Conservation (phyloP, 2,797 vertebrate species). For the Xyrichtys novacula region DNA sequence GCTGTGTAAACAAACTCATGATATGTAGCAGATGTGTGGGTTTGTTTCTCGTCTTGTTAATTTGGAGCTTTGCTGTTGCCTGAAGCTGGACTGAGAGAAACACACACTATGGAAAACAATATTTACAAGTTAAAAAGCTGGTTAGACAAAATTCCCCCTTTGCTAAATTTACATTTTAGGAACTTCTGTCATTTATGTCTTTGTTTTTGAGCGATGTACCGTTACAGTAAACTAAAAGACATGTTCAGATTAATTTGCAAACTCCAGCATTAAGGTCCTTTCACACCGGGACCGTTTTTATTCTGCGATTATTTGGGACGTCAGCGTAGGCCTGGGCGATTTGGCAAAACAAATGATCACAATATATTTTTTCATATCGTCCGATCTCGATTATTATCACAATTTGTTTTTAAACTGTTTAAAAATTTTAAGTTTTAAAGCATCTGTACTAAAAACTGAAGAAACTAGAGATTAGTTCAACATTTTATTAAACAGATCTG, state of each 20-base stretch:
- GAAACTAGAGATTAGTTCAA: no score
- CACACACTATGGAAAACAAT: conserved; percentile 1
- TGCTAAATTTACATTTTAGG: neutral
- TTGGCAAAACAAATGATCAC: no score
- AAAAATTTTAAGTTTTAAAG: no score
- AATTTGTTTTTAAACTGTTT: no score
- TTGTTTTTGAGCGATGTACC: conserved; percentile 1
- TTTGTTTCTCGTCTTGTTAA: conserved; percentile 32
- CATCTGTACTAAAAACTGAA: no score
- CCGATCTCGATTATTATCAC: no score
- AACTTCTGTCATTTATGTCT: neutral
- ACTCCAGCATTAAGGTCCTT: no score
- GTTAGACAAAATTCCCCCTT: neutral
- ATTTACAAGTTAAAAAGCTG: neutral
- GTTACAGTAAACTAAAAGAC: neutral
- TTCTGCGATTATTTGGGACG: no score
- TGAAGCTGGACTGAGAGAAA: conserved; percentile 13
- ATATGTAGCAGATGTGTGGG: conserved; percentile 63
- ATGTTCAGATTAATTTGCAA: neutral
- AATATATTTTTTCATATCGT: no score
- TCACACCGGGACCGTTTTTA: no score
- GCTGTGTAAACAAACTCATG: conserved; percentile 63
- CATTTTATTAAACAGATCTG: no score
- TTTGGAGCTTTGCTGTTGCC: conserved; percentile 16
- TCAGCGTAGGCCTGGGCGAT: no score